A percentile compares a stretch with the other conserved stretches of the same genome.
Evolutionary conservation across 2,113 vertebrate species (phyloP).

Genomic region (Chaetodon trifascialis): DNA sequence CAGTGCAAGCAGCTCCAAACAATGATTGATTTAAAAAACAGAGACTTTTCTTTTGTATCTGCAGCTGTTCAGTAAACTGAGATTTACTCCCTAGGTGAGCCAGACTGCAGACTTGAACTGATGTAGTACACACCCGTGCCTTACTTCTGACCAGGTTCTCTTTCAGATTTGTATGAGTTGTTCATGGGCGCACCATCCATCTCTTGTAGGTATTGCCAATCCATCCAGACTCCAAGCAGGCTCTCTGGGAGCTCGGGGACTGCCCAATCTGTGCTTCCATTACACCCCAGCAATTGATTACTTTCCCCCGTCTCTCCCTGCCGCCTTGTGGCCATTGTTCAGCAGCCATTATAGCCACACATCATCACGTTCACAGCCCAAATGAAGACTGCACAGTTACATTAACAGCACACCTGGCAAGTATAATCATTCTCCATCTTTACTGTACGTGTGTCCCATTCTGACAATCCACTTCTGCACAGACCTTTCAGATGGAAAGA

Average conservation of each 20-base stretch:
- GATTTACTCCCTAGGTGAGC: constrained; percentile 40
- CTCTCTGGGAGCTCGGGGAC: constrained; percentile 56
- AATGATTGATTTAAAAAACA: constrained; percentile 32
- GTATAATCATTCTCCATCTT: constrained; percentile 58
- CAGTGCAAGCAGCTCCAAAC: background rate
- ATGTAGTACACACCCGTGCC: constrained; percentile 25
- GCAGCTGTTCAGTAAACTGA: constrained; percentile 53
- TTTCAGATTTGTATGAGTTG: constrained; percentile 65
- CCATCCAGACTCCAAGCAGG: constrained; percentile 62
- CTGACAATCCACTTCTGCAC: constrained; percentile 50
- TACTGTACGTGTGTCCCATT: constrained; percentile 47
- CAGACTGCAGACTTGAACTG: constrained; percentile 38
- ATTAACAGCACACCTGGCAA: constrained; percentile 61
- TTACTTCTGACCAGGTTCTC: constrained; percentile 46
- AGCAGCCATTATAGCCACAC: constrained; percentile 68
- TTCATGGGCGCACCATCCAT: constrained; percentile 70
- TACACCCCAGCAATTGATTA: constrained; percentile 75
- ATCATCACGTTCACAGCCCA: constrained; percentile 68
- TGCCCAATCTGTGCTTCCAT: constrained; percentile 71
- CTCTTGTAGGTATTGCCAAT: constrained; percentile 65
- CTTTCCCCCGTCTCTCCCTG: constrained; percentile 48
- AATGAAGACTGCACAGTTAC: constrained; percentile 69
- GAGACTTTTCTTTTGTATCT: constrained; percentile 37
- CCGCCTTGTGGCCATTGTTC: constrained; percentile 57
- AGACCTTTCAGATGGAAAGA: constrained; percentile 36